Evolutionary conservation across 2,113 vertebrate genomes (phyloP).

Genomic region (Prietella phreatophila): DNA sequence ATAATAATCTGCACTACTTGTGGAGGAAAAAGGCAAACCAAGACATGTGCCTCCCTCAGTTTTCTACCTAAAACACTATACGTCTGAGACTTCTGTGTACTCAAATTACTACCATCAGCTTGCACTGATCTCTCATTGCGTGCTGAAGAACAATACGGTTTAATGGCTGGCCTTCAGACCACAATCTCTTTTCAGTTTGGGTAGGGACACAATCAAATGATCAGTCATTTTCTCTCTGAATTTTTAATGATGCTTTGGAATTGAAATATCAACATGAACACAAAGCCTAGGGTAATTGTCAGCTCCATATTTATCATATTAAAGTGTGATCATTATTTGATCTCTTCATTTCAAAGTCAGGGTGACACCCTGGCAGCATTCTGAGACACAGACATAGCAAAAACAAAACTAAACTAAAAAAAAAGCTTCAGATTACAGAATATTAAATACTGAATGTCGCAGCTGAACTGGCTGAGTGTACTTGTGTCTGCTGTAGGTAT

Average conservation of each 20-base stretch:
- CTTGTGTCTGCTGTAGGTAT: not conserved
- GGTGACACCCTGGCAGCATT: not conserved
- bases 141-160: conserved; percentile 52
- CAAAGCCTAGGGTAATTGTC: not conserved
- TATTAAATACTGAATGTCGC: not conserved
- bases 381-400: conserved; percentile 1
- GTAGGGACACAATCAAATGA: conserved; percentile 44
- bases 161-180: conserved; percentile 61
- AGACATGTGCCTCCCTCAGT: not conserved
- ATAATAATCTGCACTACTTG: not conserved
- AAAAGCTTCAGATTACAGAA: not conserved
- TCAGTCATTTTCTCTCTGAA: conserved; percentile 52
- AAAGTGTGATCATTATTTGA: conserved; percentile 26
- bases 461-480: not conserved
- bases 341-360: conserved; percentile 44
- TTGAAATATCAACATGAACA: conserved; percentile 28
- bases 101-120: conserved; percentile 64
- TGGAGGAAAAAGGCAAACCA: not conserved
- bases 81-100: conserved; percentile 62
- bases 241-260: conserved; percentile 57
- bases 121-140: conserved; percentile 56
- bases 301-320: not conserved
- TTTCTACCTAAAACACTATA: conserved; percentile 38
- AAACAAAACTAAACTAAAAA: not conserved
- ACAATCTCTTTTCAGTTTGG: conserved; percentile 58